phyloP scores from a whole-genome alignment of 2,797 vertebrate genomes.

The Sebastes taczanowskii region DNA sequence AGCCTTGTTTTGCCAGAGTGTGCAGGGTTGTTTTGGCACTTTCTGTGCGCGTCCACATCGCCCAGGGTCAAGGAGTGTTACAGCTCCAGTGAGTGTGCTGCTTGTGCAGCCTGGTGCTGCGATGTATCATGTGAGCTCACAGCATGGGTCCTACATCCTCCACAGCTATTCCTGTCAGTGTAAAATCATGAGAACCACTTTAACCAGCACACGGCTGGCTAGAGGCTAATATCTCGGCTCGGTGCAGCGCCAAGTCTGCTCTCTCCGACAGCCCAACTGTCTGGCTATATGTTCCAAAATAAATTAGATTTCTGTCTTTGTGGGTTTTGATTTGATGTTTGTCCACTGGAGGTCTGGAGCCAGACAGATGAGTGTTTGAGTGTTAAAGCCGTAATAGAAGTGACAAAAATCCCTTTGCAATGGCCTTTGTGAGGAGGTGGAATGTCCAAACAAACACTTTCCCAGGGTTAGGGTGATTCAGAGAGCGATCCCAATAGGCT shows the following conservation, averaged over 20 bases:
- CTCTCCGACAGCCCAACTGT: constrained; percentile 12
- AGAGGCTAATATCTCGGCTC: constrained; percentile 33
- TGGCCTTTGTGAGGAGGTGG: constrained; percentile 63
- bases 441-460: constrained; percentile 78
- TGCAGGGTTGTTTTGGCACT: constrained; percentile 37
- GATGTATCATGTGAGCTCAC: constrained; percentile 64
- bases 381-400: constrained; percentile 35
- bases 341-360: constrained; percentile 28
- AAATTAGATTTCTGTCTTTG: constrained; percentile 31
- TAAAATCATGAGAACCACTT: constrained; percentile 71
- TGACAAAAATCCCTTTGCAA: constrained; percentile 55
- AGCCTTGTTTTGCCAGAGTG: constrained; percentile 7
- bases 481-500: constrained; percentile 30
- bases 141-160: constrained; percentile 47
- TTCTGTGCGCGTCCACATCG: constrained; percentile 35
- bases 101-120: constrained; percentile 39
- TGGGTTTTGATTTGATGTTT: constrained; percentile 38
- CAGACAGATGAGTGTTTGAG: constrained; percentile 36
- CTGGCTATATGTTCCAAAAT: constrained; percentile 23
- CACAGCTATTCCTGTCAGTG: constrained; percentile 63
- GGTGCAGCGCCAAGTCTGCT: constrained; percentile 20
- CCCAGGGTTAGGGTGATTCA: constrained; percentile 66
- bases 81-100: constrained; percentile 42
- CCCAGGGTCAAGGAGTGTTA: constrained; percentile 41
- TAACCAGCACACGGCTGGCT: constrained; percentile 53